phyloP scores from a whole-genome alignment of 1,140 invertebrate genomes.

The Calosoma granatense region DNA sequence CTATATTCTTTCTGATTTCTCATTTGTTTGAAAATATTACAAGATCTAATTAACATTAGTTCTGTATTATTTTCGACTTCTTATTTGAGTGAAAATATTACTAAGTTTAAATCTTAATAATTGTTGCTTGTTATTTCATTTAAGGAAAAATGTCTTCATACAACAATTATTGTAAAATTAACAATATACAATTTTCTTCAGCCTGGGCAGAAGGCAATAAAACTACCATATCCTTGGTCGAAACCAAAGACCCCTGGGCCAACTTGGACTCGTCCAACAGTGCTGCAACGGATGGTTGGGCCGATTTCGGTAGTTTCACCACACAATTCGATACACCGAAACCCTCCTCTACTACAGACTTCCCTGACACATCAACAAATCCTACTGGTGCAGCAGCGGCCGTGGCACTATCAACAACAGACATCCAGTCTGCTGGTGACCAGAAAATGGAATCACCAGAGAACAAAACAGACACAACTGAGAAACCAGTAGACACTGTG shows the following conservation, averaged over 20 bases:
- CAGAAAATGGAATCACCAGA: not conserved
- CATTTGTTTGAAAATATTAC: too few relatives aligned
- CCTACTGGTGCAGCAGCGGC: not conserved
- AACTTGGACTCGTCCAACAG: not conserved
- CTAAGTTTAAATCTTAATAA: too few relatives aligned
- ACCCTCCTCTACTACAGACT: not conserved
- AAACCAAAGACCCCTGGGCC: not conserved
- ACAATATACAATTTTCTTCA: too few relatives aligned
- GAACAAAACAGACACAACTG: not conserved
- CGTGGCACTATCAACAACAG: not conserved
- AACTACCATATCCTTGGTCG: too few relatives aligned
- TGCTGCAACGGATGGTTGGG: not conserved
- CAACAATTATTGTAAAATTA: too few relatives aligned
- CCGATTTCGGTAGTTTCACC: slow-evolving; percentile 1
- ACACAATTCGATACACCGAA: not conserved
- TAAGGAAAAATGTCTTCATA: too few relatives aligned
- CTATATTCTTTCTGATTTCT: too few relatives aligned
- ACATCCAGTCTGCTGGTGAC: not conserved
- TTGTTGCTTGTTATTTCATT: too few relatives aligned
- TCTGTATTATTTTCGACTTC: too few relatives aligned
- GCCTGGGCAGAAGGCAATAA: too few relatives aligned
- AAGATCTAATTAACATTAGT: too few relatives aligned
- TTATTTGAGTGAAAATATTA: too few relatives aligned
- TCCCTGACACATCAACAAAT: not conserved
- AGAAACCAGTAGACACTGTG: not conserved